A percentile compares a stretch with the other conserved stretches of the same genome.
Evolutionary conservation across 2,113 vertebrate genomes (phyloP).

Genomic region (Delphinus delphis): DNA sequence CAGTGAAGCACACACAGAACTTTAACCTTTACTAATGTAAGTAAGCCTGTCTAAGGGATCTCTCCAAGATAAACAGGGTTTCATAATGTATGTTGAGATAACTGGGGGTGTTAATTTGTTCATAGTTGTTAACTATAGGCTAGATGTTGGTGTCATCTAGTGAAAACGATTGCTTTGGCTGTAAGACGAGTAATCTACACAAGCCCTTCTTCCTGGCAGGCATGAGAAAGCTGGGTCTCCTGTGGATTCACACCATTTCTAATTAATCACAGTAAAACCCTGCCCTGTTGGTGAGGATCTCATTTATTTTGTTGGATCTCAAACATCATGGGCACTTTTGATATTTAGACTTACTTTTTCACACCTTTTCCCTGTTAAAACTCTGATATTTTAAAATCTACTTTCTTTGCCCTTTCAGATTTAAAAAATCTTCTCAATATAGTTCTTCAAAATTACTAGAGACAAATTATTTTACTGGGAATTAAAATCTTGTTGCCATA

Average conservation of each 20-base stretch:
- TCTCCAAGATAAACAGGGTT: slow-evolving; percentile 53
- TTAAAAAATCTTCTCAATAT: neutral
- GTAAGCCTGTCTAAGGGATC: neutral
- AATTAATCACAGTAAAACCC: slow-evolving; percentile 25
- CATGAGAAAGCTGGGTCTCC: neutral
- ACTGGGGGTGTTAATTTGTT: slow-evolving; percentile 56
- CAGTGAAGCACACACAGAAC: neutral
- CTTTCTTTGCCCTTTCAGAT: neutral
- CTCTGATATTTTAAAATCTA: slow-evolving; percentile 12
- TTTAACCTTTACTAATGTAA: neutral
- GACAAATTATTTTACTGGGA: neutral
- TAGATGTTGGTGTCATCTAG: slow-evolving; percentile 42
- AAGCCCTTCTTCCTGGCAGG: slow-evolving; percentile 43
- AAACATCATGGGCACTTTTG: neutral
- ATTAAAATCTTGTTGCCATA: neutral
- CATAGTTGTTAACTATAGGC: neutral
- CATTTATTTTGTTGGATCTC: slow-evolving; percentile 19
- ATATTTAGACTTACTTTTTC: neutral
- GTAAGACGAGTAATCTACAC: neutral
- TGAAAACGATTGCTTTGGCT: slow-evolving; percentile 57
- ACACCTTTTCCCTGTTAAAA: neutral
- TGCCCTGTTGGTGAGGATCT: neutral
- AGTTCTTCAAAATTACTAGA: neutral
- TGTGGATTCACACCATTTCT: neutral
- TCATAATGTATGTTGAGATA: slow-evolving; percentile 47